Conservation (phyloP, 2,797 vertebrate genomes). For the Notamacropus eugenii region DNA sequence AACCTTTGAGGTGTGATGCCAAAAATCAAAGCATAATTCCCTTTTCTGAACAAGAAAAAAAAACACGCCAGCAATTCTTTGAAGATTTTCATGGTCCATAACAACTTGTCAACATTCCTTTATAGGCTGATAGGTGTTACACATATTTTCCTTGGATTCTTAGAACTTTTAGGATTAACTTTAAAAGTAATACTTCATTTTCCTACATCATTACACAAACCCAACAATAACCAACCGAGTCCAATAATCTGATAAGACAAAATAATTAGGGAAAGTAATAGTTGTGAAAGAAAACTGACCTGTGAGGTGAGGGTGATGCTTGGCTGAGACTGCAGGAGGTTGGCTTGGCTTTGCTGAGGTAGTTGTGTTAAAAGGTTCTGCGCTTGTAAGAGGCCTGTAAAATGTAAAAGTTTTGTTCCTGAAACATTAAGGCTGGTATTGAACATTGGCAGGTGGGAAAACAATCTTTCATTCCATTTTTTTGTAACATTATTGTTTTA, state of each 20-base stretch:
- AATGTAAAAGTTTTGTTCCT: conserved; percentile 52
- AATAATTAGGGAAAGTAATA: background rate
- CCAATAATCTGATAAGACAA: background rate
- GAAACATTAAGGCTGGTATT: conserved; percentile 1
- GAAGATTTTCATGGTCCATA: background rate
- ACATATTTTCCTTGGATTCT: conserved; percentile 35
- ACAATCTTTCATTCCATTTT: background rate
- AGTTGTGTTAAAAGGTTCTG: conserved; percentile 99
- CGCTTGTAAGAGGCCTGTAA: conserved; percentile 95
- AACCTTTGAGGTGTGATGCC: background rate
- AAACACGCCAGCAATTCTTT: background rate
- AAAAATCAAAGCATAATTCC: background rate
- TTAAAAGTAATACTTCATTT: background rate
- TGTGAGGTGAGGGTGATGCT: conserved; percentile 98
- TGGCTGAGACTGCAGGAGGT: conserved; percentile 98
- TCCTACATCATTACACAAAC: background rate
- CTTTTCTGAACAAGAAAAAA: conserved; percentile 2
- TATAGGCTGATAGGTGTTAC: background rate
- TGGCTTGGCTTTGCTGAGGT: conserved; percentile 99
- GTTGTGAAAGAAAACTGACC: conserved; percentile 85
- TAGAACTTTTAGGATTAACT: conserved; percentile 16
- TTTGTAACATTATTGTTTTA: background rate
- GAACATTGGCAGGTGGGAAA: background rate
- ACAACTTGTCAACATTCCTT: background rate
- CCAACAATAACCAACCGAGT: background rate